Base-by-base conservation (phyloP, 2,888 invertebrate species). In the Candidula unifasciata region DNA sequence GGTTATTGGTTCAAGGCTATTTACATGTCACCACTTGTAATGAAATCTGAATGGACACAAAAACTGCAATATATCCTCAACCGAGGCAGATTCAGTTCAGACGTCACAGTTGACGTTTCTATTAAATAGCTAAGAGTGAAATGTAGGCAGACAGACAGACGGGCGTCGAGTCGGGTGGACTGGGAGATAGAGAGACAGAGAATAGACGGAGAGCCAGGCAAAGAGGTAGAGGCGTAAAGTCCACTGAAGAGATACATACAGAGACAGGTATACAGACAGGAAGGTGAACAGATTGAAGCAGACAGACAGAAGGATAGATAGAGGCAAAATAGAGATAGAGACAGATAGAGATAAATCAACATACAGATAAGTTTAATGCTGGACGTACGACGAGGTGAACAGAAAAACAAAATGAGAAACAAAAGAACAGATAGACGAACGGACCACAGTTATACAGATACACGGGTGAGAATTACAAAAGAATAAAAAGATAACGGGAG, bases 271-370 rank as follows among this genome's bases (percentile, higher is more conserved):
- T n/a, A 52, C 71, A 71, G 52, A 71, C 13, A 71, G 69, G 33
- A 5, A 71, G 30, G 71, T 16, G 52, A 54, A 81, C 30, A 71
- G 71, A 52, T 18, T 54, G 52, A 71, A n/a, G n/a, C 54, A 57
- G 71, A 71, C 44, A 71, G 57, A 81, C 44, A 81, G 52, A 71
- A 21, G 71, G 71, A 69, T 54, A 71, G 71, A 57, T 27, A 57
- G 33, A 30, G 52, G 54, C 44, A 6, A 81, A 57, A 71, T 24
- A 81, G 71, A 30, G 3, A 71, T 52, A 30, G 27, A 81, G 57
- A 54, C 54, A 69, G 54, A 54, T 16, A 71, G 71, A 71, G 33
- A 71, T 24, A 81, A 33, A n/a, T n/a, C n/a, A n/a, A n/a, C n/a
- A n/a, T n/a, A 57, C 13, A 71, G 57, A 81, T 13, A 2, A 10